Evolutionary conservation across 2,113 vertebrate genomes (phyloP), one percentile per base, ranked within the genome.

Genomic region (Nycticorax nycticorax): DNA sequence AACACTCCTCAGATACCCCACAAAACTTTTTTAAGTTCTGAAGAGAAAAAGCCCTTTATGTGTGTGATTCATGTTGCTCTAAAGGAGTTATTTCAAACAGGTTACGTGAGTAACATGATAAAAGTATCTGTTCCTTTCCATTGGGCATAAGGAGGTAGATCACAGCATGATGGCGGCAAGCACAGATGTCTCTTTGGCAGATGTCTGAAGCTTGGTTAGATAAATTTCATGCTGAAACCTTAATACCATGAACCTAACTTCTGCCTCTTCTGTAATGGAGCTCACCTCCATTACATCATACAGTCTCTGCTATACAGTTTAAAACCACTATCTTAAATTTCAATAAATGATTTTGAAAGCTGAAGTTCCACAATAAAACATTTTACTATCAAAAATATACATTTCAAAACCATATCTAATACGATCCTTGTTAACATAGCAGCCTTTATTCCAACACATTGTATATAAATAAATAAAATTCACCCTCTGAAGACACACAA

Each of bases 271-370:
- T 82, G 20, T 47, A 60, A 50, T 28, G 62, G 16, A 77, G 12
- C 10, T 87, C 32, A 50, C 15, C 7, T 68, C 10, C 26, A 26
- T 35, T 80, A 43, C 7, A 60, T 24, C 9, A 3, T 55, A 26
- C 22, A 26, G 33, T 41, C 17, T 89, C 43, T n/a, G 4, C 18
- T 72, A 20, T 21, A 57, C 8, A 45, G 37, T 72, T 89, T 84
- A 27, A 63, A 79, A 80, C 4, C 14, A 45, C 10, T 57, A 21
- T 30, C 19, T 72, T 55, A 48, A 79, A 63, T 50, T 72, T 8
- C 0, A 0, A 26, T 43, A 14, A 6, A 80, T 48, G 0, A 1
- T 41, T 84, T 52, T 45, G 30, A 80, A 89, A 86, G 33, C 17
- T 85, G 41, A 85, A 63, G 12, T 79, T 20, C 20, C 23, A 48